Base-by-base conservation (phyloP, 2,113 vertebrate species). In the Nesogale talazaci region DNA sequence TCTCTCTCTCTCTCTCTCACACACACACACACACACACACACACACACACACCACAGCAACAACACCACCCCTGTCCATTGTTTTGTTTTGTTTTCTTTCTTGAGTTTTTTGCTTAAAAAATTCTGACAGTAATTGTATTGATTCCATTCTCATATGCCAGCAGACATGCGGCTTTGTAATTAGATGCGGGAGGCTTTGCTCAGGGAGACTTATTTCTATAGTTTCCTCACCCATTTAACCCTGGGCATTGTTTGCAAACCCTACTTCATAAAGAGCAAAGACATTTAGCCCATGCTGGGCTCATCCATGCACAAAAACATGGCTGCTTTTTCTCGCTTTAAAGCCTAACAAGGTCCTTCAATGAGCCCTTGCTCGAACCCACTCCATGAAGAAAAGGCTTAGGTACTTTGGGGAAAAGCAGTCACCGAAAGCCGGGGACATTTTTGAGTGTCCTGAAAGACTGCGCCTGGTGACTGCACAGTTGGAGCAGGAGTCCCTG, bases 211-310 rank as follows among this genome's bases (percentile, higher is more conserved):
- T 88, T 88, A 93, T 95, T 97, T 98, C 97, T 98, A 83, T 92
- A 97, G 92, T 96, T 97, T 95, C 95, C 95, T 91, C 78, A 90
- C 95, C 88, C 20, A 40, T 96, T 97, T 97, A 98, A 94, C 93
- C 95, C 95, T 97, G 98, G 97, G 95, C 94, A 97, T 93, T 97
- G 97, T 98, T 98, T 98, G 97, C 97, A 98, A 98, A 97, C 95
- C n/a, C 2, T 93, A 94, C 97, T 98, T 97, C 97, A 96, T 87
- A 96, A 94, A 97, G 80, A 96, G 81, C 95, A 97, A 97, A 96
- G 96, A 93, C 85, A 77, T 97, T 83, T 94, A 84, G 12, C 92
- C 89, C 98, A 97, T 85, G 97, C 97, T 98, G 97, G 96, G 98
- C 97, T 96, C 94, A 88, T 96, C 97, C 95, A 96, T 52, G 96